Base-by-base conservation (phyloP, 1,140 invertebrate genomes). In the Zaprionus lachaisei region DNA sequence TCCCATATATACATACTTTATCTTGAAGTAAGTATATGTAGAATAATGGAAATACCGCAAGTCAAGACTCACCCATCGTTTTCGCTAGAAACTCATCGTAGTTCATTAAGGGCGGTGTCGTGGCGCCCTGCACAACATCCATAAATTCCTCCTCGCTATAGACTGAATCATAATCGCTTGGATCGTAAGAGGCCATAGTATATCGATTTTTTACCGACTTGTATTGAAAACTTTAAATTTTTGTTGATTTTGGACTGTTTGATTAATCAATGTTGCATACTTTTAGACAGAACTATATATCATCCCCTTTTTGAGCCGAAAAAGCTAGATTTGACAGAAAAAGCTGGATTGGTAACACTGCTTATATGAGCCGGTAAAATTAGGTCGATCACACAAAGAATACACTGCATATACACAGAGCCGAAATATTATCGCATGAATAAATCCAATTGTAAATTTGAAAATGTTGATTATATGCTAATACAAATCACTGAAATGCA, bases 141-240 rank as follows among this genome's bases (percentile, higher is more conserved):
- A 72, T 17, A 2, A 64, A 80, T 11, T 89, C 84, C 60, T 81
- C 71, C 0, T 89, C 85, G 60, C 81, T 90, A 47, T 70, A 90
- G 20, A 89, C 84, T 0, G 81, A 81, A 69, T 89, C 84, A 73
- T 89, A 89, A 72, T 89, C 84, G 38, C 75, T 82, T 41, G 84
- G 79, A 84, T 89, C 81, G 31, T 89, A 76, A 85, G 89, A 84
- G 31, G 12, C 38, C 38, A 44, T 60, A 26, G 17, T 69, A 24
- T 4, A 3, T 6, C 20, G 15, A 24, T 54, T n/a, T 9, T 15
- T 49, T 1, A 37, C 47, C 41, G 11, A 14, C 47, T 34, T 44
- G 14, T 44, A 17, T 26, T 51, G 20, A n/a, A 26, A 62, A 26
- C 1, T 28, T 20, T 2, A 22, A 20, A 37, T 7, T 26, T 28